Conservation (phyloP, 2,797 vertebrate genomes). For the Ptychobarbus kaznakovi region DNA sequence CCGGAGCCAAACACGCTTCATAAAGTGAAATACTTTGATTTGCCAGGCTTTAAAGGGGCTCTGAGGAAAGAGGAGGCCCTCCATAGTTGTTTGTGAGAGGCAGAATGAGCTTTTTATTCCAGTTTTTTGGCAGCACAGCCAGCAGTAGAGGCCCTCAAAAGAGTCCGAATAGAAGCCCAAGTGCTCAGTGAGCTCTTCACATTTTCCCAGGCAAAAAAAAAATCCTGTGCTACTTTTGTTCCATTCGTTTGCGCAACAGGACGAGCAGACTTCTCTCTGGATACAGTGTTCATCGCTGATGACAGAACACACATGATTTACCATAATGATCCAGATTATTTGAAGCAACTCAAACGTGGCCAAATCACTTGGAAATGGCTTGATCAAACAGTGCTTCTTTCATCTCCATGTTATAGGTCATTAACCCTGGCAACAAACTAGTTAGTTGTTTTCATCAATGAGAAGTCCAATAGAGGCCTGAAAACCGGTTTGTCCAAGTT, state of each 20-base stretch:
- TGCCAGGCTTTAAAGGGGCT: conserved; percentile 64
- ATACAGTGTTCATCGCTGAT: conserved; percentile 39
- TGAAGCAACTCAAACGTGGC: conserved; percentile 43
- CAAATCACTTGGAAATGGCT: conserved; percentile 26
- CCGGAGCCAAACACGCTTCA: conserved; percentile 65
- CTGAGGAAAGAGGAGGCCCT: conserved; percentile 55
- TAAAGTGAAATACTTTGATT: conserved; percentile 65
- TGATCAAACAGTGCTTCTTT: conserved; percentile 46
- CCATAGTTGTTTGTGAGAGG: conserved; percentile 66
- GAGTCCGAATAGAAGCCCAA: conserved; percentile 65
- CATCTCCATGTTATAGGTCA: conserved; percentile 46
- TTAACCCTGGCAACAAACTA: conserved; percentile 41
- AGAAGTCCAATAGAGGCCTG: conserved; percentile 1
- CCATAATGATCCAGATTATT: conserved; percentile 58
- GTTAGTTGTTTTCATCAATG: conserved; percentile 36
- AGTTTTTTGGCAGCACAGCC: conserved; percentile 71
- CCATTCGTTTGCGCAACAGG: conserved; percentile 67
- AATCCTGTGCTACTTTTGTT: conserved; percentile 75
- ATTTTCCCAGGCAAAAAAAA: conserved; percentile 75
- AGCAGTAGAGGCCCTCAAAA: conserved; percentile 66
- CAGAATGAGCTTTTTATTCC: conserved; percentile 78
- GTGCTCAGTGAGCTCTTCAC: conserved; percentile 75
- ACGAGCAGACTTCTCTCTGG: conserved; percentile 49
- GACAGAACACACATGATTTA: conserved; percentile 41
- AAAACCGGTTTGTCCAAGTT: not conserved